These are phyloP conservation scores for Mechanitis messenoides DNA, from an alignment of 2,888 invertebrate genomes.

Conservation along the genomic window DNA sequence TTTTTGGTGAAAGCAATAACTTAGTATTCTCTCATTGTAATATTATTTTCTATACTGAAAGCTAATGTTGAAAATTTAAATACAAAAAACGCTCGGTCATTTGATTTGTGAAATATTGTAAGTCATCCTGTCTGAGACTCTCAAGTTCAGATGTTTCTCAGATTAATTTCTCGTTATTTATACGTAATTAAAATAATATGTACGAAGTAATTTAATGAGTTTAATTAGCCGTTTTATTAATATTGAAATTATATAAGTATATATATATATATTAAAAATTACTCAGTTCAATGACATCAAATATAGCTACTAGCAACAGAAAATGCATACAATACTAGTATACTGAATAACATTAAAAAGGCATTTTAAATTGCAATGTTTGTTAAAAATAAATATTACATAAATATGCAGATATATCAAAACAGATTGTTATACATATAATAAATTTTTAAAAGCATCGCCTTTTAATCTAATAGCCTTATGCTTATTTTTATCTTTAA, in stretches of 20 bases:
- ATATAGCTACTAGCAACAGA: background rate
- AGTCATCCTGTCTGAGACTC: conserved; percentile 2
- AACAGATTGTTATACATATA: no score
- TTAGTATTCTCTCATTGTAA: conserved; percentile 10
- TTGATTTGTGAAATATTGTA: background rate
- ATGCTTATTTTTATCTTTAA: conserved; percentile 7
- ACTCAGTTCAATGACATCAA: conserved; percentile 39
- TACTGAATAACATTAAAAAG: background rate
- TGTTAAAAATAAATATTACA: no score
- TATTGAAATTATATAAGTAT: no score
- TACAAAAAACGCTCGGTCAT: conserved; percentile 14
- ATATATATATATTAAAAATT: conserved; percentile 10
- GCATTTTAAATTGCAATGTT: no score
- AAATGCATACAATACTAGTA: background rate
- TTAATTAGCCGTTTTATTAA: no score
- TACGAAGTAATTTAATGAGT: no score
- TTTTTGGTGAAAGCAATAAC: conserved; percentile 26
- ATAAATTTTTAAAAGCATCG: background rate
- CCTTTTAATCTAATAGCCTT: conserved; percentile 8
- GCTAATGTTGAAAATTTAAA: conserved; percentile 9
- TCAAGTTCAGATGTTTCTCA: background rate
- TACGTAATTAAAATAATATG: no score
- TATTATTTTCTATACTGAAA: conserved; percentile 14
- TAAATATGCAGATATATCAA: no score
- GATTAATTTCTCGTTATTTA: background rate